Conservation (phyloP, 2,113 vertebrate species). For the Xiphorhynchus elegans region DNA sequence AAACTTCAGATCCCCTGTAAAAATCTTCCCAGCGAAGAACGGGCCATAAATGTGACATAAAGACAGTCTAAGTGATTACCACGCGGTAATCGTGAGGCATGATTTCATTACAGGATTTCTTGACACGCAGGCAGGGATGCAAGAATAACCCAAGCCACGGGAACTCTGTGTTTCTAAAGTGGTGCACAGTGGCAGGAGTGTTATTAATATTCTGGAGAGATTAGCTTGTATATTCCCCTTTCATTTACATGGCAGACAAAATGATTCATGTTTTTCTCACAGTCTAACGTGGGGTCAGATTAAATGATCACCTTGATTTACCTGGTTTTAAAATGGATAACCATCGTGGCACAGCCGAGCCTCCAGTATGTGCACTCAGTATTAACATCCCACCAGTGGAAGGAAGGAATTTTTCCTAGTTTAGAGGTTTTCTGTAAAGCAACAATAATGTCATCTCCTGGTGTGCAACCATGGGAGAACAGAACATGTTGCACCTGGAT, state of each 20-base stretch:
- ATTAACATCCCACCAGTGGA: not conserved
- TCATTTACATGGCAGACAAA: not conserved
- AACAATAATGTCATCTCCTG: not conserved
- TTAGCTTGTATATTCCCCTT: not conserved
- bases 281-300: not conserved
- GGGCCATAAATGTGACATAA: slow-evolving; percentile 55
- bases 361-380: not conserved
- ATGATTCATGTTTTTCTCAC: rapidly evolving
- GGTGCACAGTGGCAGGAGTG: not conserved
- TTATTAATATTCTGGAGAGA: not conserved
- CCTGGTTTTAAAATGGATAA: not conserved
- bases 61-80: slow-evolving; percentile 33
- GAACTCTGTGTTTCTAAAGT: not conserved
- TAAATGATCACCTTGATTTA: not conserved
- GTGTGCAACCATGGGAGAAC: not conserved
- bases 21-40: slow-evolving; percentile 66
- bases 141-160: not conserved
- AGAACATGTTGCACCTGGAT: not conserved
- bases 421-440: not conserved
- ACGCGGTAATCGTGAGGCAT: not conserved
- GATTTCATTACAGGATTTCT: not conserved
- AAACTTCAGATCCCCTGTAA: slow-evolving; percentile 65
- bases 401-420: not conserved
- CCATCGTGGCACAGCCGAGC: rapidly evolving
- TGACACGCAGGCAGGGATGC: rapidly evolving